These are phyloP conservation scores for Pachycephala philippinensis DNA, from an alignment of 2,113 vertebrate genomes.

Conservation along the genomic window DNA sequence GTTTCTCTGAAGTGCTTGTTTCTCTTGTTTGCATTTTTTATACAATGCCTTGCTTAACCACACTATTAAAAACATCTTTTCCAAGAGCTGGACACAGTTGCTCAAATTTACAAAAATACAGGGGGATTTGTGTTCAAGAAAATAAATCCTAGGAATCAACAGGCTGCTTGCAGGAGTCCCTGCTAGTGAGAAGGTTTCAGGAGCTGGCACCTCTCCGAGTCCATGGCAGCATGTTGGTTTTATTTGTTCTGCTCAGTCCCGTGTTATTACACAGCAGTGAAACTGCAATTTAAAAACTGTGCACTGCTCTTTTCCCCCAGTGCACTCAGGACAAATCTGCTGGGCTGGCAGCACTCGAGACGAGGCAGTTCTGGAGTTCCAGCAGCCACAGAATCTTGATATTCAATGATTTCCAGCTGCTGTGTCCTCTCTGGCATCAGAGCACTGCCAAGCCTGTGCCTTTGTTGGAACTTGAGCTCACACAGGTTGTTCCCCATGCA, in stretches of 20 bases:
- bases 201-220: not conserved
- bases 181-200: not conserved
- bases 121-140: not conserved
- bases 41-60: not conserved
- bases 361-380: not conserved
- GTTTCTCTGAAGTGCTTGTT: not conserved
- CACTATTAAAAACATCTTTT: not conserved
- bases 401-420: not conserved
- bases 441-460: not conserved
- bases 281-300: not conserved
- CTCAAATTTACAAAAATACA: not conserved
- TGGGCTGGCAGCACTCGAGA: not conserved
- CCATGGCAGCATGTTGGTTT: rapidly evolving
- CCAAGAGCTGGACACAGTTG: not conserved
- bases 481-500: not conserved
- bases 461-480: not conserved
- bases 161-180: not conserved
- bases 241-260: not conserved
- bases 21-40: not conserved
- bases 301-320: not conserved
- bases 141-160: not conserved
- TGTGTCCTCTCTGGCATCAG: not conserved
- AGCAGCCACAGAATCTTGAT: not conserved
- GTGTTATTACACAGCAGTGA: not conserved
- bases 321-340: not conserved